Base-by-base conservation (phyloP, 2,888 invertebrate species). In the Ceratothoa steindachneri region DNA sequence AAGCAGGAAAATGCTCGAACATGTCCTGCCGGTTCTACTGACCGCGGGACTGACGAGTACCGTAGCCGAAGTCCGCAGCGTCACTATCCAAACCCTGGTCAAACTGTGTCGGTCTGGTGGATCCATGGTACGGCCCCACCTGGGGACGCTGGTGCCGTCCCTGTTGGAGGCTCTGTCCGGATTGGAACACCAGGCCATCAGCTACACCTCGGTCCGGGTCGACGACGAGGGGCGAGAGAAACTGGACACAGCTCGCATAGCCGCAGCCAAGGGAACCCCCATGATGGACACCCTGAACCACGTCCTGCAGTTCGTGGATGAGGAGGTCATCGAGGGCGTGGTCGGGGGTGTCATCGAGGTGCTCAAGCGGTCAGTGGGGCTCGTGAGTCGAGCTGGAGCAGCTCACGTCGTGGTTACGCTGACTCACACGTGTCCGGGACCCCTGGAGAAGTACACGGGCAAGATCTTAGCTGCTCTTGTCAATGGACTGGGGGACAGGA, bases 281-380 rank as follows among this genome's bases (percentile, higher is more conserved):
- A 93, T 95, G 75, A 93, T 93, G 80, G 93, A 95, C 82, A 93
- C 93, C 1, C 90, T 94, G 51, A 89, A 91, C 60, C 91, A 92
- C 86, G 92, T 91, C 81, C 86, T 89, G 31, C 88, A 88, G 81
- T 92, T 90, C 83, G 88, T 95, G 30, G 92, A 93, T 84, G 90
- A 88, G 65, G 87, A 89, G 9, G 90, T 90, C 30, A 86, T 95
- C 82, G 90, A 91, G 81, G 90, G 91, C 81, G 88, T 94, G 84
- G 88, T 93, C 9, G 93, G 94, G 0, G 74, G 80, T 19, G 80
- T 86, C 29, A 81, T 83, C 28, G 95, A 96, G 79, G 86, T 95
- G 71, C 89, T 93, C 82, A 92, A 90, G 82, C 87, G 87, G 74
- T 91, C 91, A 1, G 89, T 93, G 0, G 93, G 91, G 81, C 88